Base-by-base conservation (phyloP, 1,140 invertebrate species). In the Aphaenogaster ashmeadi region DNA sequence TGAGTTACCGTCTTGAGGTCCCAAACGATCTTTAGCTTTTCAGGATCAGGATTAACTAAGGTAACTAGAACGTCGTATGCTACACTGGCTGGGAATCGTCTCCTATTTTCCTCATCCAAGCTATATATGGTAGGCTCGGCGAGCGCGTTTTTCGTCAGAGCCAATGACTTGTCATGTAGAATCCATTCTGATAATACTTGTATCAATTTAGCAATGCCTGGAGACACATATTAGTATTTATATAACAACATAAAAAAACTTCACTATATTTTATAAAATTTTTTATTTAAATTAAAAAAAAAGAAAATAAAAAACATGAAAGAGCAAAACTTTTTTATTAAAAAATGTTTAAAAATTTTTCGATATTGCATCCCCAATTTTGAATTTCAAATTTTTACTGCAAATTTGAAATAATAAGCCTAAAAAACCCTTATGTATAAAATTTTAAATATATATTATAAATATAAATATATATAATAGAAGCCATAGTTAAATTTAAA, bases 11-110 rank as follows among this genome's bases (percentile, higher is more conserved):
- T 91, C 75, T 96, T 94, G 13, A 97, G 96, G 93, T 98, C 96
- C 97, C 97, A 97, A n/a, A 96, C 90, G n/a, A 97, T 95, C 88
- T 96, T 95, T 9, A 97, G 88, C 54, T 96, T 95, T 62, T 97
- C 96, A 9, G 98, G 98, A 89, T 98, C 96, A 1, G 98, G 98
- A 94, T 98, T 97, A 1, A 98, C 96, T 7, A 98, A 94, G 1
- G 97, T 98, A 15, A 98, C 96, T 21, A 98, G 96, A 36, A 98
- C 94, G 93, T 98, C 98, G 93, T 98, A 98, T 8, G 96, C 96
- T 8, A 96, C 93, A 85, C 96, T 95, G 13, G 96, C 93, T 44
- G 96, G 96, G 56, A 96, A 94, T 81, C 96, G 92, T 64, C 94
- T 90, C 54, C 95, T 92, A 67, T 95, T 95, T 83, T 95, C 93